A percentile compares a stretch with the other conserved stretches of the same genome.
These are phyloP conservation scores for Erebia ligea DNA, from an alignment of 2,888 invertebrate genomes.

Conservation along the genomic window DNA sequence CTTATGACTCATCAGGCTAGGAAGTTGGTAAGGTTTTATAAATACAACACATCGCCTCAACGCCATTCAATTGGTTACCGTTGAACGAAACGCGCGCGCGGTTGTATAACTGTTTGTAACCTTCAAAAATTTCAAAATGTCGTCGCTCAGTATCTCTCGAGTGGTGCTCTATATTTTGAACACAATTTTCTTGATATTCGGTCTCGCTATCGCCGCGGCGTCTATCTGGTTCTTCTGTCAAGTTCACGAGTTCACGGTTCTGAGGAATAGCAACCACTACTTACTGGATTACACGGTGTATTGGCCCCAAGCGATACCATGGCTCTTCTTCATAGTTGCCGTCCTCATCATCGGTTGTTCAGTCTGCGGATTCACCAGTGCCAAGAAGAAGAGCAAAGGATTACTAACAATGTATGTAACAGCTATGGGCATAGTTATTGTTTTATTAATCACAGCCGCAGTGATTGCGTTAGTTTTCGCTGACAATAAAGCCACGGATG, in stretches of 20 bases:
- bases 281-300: conserved; percentile 72
- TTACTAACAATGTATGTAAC: conserved; percentile 57
- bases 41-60: conserved; percentile 45
- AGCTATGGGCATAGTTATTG: conserved; percentile 54
- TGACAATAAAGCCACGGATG: conserved; percentile 61
- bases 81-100: conserved; percentile 39
- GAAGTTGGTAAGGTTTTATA: conserved; percentile 48
- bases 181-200: conserved; percentile 57
- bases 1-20: conserved; percentile 45
- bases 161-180: conserved; percentile 57
- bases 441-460: conserved; percentile 55
- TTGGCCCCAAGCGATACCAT: conserved; percentile 75
- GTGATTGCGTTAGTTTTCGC: conserved; percentile 66
- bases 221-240: conserved; percentile 71
- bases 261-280: conserved; percentile 70
- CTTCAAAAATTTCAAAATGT: conserved; percentile 43
- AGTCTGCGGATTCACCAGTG: conserved; percentile 65
- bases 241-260: conserved; percentile 58
- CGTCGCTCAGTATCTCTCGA: conserved; percentile 44
- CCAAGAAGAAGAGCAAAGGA: conserved; percentile 57
- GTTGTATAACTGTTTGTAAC: conserved; percentile 1
- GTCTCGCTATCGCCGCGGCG: conserved; percentile 57
- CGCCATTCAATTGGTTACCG: conserved; percentile 61
- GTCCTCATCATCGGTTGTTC: conserved; percentile 62
- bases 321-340: conserved; percentile 69